Conservation (phyloP, 2,797 vertebrate species). For the Coreius guichenoti region DNA sequence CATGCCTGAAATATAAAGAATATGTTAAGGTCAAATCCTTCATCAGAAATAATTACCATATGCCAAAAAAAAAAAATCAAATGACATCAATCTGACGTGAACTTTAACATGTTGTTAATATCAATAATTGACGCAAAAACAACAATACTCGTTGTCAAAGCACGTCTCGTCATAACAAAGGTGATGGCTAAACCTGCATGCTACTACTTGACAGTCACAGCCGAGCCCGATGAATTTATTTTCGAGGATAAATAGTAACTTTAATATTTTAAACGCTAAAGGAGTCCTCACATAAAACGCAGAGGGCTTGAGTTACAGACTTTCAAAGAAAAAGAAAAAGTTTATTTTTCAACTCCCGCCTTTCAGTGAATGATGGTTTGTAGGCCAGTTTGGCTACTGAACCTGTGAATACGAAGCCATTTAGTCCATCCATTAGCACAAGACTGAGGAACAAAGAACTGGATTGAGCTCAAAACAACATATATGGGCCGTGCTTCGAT, state of each 20-base stretch:
- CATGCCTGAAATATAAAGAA: constrained; percentile 79
- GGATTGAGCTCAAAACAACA: too few relatives aligned
- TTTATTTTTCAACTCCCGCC: constrained; percentile 78
- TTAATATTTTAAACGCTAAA: neutral
- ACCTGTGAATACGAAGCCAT: neutral
- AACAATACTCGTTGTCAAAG: neutral
- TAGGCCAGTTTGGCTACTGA: constrained; percentile 33
- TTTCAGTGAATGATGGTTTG: constrained; percentile 61
- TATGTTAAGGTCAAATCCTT: neutral
- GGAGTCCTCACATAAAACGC: neutral
- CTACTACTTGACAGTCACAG: constrained; percentile 1
- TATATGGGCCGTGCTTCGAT: neutral
- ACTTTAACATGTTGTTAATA: neutral
- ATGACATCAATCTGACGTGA: neutral
- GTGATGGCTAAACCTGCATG: neutral
- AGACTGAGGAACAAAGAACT: neutral
- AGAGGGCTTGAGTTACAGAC: neutral
- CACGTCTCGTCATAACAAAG: neutral
- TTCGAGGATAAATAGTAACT: neutral
- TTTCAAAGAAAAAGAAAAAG: constrained; percentile 33
- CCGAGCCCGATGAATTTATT: neutral
- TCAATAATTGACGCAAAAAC: neutral
- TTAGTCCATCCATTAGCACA: neutral
- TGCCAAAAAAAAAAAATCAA: neutral
- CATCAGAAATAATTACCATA: neutral